Evolutionary conservation across 2,888 invertebrate species (phyloP).

Genomic region (Campopleginae sp.): DNA sequence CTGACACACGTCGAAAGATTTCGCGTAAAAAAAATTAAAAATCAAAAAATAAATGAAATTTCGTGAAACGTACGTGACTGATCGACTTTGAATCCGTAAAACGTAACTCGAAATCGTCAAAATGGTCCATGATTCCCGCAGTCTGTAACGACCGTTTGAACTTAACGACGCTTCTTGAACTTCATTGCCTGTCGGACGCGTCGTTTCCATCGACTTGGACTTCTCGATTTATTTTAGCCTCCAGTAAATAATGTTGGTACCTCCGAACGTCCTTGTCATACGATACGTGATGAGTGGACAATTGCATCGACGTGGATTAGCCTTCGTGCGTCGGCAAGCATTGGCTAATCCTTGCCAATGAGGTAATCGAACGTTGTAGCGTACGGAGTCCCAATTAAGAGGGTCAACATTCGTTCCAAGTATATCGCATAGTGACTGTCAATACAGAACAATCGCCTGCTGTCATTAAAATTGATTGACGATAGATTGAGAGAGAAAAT

Average conservation of each 20-base stretch:
- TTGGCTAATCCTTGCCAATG: conserved; percentile 58
- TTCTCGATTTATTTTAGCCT: neutral
- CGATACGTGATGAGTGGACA: conserved; percentile 54
- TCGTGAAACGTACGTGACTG: neutral
- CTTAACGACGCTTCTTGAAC: conserved; percentile 1
- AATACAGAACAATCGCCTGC: neutral
- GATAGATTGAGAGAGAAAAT: neutral
- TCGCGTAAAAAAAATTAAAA: neutral
- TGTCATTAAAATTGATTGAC: neutral
- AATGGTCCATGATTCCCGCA: no score
- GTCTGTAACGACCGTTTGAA: neutral
- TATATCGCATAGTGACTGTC: neutral
- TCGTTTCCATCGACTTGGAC: neutral
- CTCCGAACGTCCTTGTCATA: conserved; percentile 36
- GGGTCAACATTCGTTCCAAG: conserved; percentile 42
- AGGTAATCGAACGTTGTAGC: conserved; percentile 50
- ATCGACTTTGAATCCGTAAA: neutral
- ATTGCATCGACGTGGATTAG: conserved; percentile 41
- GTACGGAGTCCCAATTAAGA: conserved; percentile 48
- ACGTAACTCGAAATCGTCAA: neutral
- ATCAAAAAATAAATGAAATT: neutral
- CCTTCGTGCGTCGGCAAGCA: conserved; percentile 10
- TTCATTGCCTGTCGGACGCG: neutral
- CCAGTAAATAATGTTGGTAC: neutral
- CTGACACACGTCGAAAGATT: neutral